phyloP scores from a whole-genome alignment of 2,797 vertebrate species.

The Echeneis naucrates region DNA sequence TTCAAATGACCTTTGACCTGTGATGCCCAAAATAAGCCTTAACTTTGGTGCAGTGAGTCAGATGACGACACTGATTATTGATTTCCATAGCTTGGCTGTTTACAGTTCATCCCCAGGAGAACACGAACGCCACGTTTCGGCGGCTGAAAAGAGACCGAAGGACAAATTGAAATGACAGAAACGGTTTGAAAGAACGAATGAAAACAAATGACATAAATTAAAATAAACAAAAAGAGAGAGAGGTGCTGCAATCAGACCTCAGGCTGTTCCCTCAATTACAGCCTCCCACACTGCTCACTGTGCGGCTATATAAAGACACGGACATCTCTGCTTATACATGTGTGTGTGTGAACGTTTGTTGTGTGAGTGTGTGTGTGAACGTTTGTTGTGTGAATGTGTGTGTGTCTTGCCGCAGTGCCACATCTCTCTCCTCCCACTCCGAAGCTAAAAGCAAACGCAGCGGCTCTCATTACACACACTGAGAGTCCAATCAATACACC shows the following conservation, averaged over 20 bases:
- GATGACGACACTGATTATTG: no score
- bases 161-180: not conserved
- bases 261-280: conserved; percentile 55
- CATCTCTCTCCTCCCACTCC: conserved; percentile 72
- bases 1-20: no score
- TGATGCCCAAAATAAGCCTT: no score
- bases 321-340: conserved; percentile 19
- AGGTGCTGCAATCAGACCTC: conserved; percentile 43
- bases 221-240: conserved; percentile 8
- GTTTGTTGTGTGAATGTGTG: conserved; percentile 16
- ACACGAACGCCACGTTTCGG: no score
- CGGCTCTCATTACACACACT: conserved; percentile 69
- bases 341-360: conserved; percentile 14
- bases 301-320: conserved; percentile 44
- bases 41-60: no score
- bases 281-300: conserved; percentile 43
- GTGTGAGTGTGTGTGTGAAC: conserved; percentile 21
- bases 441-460: conserved; percentile 73
- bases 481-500: conserved; percentile 64
- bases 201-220: not conserved
- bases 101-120: no score
- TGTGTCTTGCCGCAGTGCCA: conserved; percentile 65
- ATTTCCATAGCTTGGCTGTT: no score
- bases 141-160: not conserved
- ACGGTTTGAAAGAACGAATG: not conserved